phyloP scores from a whole-genome alignment of 2,888 invertebrate species.

The Rhodophaea formosa region DNA sequence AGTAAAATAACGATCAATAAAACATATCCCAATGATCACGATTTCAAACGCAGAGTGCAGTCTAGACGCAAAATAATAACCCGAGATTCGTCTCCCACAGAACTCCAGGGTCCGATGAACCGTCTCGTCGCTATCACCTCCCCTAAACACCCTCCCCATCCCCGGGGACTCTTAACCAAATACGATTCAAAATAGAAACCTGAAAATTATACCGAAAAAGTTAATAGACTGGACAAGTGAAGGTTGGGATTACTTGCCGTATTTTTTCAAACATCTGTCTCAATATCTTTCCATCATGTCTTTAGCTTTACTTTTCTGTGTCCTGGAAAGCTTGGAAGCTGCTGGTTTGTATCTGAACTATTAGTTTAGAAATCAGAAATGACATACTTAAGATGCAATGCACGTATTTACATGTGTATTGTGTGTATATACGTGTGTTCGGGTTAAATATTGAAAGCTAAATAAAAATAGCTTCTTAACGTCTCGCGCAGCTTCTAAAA shows the following conservation, averaged over 20 bases:
- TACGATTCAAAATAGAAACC: slow-evolving; percentile 19
- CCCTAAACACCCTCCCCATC: slow-evolving; percentile 30
- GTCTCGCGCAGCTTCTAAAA: no score
- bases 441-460: no score
- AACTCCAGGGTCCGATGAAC: slow-evolving; percentile 64
- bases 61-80: slow-evolving; percentile 59
- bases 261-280: background rate
- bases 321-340: no score
- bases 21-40: slow-evolving; percentile 7
- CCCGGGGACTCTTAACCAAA: slow-evolving; percentile 30
- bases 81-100: slow-evolving; percentile 39
- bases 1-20: no score
- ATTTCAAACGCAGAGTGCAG: slow-evolving; percentile 39
- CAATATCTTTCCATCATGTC: background rate
- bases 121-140: slow-evolving; percentile 47
- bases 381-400: no score
- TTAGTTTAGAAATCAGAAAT: no score
- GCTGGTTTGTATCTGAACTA: no score
- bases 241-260: background rate
- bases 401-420: no score
- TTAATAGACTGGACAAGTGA: background rate
- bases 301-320: no score
- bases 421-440: no score
- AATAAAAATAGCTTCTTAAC: no score
- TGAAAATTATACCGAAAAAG: background rate